phyloP scores from a whole-genome alignment of 2,797 vertebrate species.

The Anableps anableps region DNA sequence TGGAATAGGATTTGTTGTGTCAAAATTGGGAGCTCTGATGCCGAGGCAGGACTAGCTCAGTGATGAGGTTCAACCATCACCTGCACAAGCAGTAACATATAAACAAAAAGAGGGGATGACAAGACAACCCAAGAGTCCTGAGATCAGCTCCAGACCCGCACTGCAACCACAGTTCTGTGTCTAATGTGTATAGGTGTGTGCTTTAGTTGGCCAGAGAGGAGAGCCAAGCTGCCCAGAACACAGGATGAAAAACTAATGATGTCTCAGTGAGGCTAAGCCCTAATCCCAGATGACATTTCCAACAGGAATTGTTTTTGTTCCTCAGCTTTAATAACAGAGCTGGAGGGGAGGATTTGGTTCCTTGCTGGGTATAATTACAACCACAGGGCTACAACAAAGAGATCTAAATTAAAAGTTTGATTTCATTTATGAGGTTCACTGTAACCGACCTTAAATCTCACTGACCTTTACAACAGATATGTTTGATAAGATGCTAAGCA shows the following conservation, averaged over 20 bases:
- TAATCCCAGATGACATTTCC: conserved; percentile 69
- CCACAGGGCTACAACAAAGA: conserved; percentile 33
- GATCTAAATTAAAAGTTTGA: conserved; percentile 27
- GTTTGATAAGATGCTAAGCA: conserved; percentile 10
- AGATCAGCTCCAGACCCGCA: conserved; percentile 10
- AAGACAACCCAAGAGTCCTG: conserved; percentile 10
- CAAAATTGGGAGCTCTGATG: conserved; percentile 38
- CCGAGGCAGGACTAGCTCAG: conserved; percentile 23
- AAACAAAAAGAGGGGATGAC: conserved; percentile 18
- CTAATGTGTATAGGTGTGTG: conserved; percentile 9
- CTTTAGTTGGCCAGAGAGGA: conserved; percentile 24
- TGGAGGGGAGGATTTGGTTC: conserved; percentile 26
- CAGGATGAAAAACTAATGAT: conserved; percentile 62
- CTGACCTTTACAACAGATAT: conserved; percentile 5
- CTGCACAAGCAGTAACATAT: not conserved
- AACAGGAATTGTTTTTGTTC: conserved; percentile 54
- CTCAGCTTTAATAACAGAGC: conserved; percentile 55
- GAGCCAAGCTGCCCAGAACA: conserved; percentile 41
- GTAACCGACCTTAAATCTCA: conserved; percentile 8
- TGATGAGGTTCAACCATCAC: conserved; percentile 28
- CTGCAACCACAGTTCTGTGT: conserved; percentile 15
- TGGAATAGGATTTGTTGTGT: conserved; percentile 61
- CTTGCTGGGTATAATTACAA: conserved; percentile 47
- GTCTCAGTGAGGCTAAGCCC: conserved; percentile 53
- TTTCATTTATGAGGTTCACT: conserved; percentile 15